phyloP scores from a whole-genome alignment of 2,797 vertebrate genomes.

The Emydoidea blandingii region DNA sequence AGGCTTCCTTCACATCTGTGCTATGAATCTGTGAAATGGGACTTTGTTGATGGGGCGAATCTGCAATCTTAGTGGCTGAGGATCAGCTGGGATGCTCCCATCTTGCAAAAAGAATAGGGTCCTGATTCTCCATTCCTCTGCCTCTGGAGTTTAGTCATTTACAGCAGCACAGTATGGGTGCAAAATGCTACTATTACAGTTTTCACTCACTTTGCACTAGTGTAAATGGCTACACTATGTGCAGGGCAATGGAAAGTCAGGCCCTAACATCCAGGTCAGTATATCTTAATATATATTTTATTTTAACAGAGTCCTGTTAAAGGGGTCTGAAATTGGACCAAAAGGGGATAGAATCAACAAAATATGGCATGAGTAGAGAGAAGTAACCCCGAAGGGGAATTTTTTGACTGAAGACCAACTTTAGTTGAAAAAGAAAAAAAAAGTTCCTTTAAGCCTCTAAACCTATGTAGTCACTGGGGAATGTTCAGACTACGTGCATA shows the following conservation, averaged over 20 bases:
- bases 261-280: not conserved
- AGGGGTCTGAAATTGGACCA: not conserved
- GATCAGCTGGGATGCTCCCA: not conserved
- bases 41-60: not conserved
- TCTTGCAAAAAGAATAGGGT: not conserved
- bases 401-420: not conserved
- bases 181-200: not conserved
- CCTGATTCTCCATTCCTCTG: not conserved
- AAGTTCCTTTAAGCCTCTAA: not conserved
- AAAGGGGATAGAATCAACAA: not conserved
- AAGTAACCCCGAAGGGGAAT: not conserved
- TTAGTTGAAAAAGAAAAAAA: not conserved
- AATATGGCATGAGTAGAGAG: not conserved
- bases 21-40: not conserved
- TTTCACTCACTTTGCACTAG: not conserved
- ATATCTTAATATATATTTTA: not conserved
- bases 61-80: not conserved
- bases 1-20: not conserved
- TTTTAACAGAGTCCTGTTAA: not conserved
- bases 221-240: not conserved
- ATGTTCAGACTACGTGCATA: rapidly evolving
- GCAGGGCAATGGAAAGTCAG: not conserved
- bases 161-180: not conserved
- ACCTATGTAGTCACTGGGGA: not conserved
- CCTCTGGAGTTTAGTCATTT: not conserved